Evolutionary conservation across 2,113 vertebrate genomes (phyloP).

Genomic region (Ammodytes dubius): DNA sequence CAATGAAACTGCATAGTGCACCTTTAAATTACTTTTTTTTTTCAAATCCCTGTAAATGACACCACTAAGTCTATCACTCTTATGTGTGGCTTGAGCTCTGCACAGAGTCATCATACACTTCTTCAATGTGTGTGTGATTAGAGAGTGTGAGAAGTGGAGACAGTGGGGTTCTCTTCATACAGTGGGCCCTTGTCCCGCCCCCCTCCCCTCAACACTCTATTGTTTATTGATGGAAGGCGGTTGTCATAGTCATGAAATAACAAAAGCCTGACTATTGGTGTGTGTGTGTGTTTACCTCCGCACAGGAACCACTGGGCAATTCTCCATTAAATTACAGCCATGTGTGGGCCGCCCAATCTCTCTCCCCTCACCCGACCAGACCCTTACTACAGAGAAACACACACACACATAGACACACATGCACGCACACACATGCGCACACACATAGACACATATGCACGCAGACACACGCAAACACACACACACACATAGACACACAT

Average conservation of each 20-base stretch:
- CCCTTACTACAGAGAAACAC: conserved; percentile 37
- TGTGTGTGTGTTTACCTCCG: conserved; percentile 81
- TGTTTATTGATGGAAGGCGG: conserved; percentile 80
- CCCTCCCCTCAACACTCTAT: conserved; percentile 73
- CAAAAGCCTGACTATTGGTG: conserved; percentile 83
- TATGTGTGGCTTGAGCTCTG: conserved; percentile 1
- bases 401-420: conserved; percentile 38
- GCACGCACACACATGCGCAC: conserved; percentile 32
- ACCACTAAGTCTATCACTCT: neutral
- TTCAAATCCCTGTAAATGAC: too few species aligned
- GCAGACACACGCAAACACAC: conserved; percentile 37
- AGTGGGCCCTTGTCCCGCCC: conserved; percentile 69
- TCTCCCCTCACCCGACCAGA: conserved; percentile 65
- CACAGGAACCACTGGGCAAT: conserved; percentile 86
- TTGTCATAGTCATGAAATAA: conserved; percentile 88
- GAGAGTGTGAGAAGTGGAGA: conserved; percentile 69
- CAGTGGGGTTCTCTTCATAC: conserved; percentile 76
- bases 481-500: conserved; percentile 28
- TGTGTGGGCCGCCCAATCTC: conserved; percentile 81
- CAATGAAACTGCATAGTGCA: too few species aligned
- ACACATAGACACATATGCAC: conserved; percentile 18
- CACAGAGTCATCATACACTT: conserved; percentile 18
- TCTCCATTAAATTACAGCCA: conserved; percentile 88
- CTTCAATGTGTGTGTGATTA: conserved; percentile 36
- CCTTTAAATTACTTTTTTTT: too few species aligned